Evolutionary conservation across 1,140 invertebrate genomes (phyloP), one percentile per base, ranked within the genome.

Genomic region (Heliconius eleuchia): DNA sequence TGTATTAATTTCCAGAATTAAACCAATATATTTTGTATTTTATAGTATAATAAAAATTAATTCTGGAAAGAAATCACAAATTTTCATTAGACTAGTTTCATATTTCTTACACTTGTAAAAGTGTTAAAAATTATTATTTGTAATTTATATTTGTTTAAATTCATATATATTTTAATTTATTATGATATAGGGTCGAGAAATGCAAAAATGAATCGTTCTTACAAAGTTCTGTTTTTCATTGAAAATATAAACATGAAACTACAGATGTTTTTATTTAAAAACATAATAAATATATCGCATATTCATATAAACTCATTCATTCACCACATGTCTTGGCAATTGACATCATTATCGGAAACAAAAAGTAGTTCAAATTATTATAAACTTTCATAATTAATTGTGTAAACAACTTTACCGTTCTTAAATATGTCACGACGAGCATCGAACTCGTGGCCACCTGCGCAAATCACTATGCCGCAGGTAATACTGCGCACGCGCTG

Each of bases 401-500:
- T 16, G 60, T 66, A 66, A 66, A 66, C 60, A 66, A 66, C 60
- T 66, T 30, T 66, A n/a, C 60, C 23, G 50, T 52, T 66, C 23
- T 66, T 66, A 66, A 66, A 66, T 66, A 66, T 66, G 60, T 66
- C 60, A 66, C 60, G 60, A 66, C 60, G 60, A 66, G 60, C 60
- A 66, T 30, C 60, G 60, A 66, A 66, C 60, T 66, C 60, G 60
- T 27, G 73, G 55, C 50, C 81, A 83, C 78, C 79, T 83, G 81
- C 81, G 78, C 71, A 80, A 80, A 82, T 82, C 81, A 75, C 76
- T 77, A 77, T 73, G 60, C 57, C 27, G 76, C 78, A 77, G 82
- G 80, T 83, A 78, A 79, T 76, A 50, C 42, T 76, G 66, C 80
- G 80, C 83, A 80, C 80, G 83, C 83, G 83, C 80, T 80, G 82